Conservation (phyloP, 2,113 vertebrate genomes). For the Promerops cafer region DNA sequence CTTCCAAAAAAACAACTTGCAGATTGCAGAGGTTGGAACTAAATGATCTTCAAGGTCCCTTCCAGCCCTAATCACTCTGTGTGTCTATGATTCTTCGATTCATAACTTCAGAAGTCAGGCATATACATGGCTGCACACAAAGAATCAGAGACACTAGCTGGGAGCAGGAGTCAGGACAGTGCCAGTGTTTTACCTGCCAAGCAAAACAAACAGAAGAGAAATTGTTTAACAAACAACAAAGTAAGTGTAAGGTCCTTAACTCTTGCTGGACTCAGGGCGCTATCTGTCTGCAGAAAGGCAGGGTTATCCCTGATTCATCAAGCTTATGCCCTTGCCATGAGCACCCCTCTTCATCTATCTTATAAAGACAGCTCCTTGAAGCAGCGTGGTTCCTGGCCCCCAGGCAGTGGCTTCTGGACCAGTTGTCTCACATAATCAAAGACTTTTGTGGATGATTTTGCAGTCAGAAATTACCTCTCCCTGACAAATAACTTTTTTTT, state of each 20-base stretch:
- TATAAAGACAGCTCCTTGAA: background rate
- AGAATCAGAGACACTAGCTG: background rate
- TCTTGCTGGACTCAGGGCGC: background rate
- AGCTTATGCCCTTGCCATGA: background rate
- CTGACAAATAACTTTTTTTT: background rate
- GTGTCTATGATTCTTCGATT: background rate
- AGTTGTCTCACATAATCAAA: background rate
- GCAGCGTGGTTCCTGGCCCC: background rate
- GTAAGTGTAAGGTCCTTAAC: background rate
- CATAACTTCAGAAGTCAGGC: background rate
- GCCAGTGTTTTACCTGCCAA: background rate
- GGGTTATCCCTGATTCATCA: background rate
- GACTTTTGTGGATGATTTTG: background rate
- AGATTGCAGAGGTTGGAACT: background rate
- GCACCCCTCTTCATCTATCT: background rate
- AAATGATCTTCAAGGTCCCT: background rate
- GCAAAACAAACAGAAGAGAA: background rate
- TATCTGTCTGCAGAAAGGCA: background rate
- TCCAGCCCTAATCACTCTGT: background rate
- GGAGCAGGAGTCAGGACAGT: background rate
- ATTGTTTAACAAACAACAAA: background rate
- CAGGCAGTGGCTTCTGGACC: background rate
- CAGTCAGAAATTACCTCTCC: background rate
- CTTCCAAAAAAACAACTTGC: background rate
- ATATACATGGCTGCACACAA: background rate